phyloP scores from a whole-genome alignment of 2,113 vertebrate genomes.

The Apodemus sylvaticus region DNA sequence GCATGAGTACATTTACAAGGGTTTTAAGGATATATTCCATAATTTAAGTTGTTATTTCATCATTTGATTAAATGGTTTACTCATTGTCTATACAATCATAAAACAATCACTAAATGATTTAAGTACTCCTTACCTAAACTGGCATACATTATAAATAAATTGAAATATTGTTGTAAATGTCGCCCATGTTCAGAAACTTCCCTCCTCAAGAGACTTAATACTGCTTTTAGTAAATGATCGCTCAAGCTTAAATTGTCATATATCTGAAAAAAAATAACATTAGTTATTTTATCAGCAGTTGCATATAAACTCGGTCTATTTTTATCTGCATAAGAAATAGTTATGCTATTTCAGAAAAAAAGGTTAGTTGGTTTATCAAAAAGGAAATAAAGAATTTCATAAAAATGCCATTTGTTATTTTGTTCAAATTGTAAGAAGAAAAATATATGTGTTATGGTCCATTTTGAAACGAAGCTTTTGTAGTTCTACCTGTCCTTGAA shows the following conservation, averaged over 20 bases:
- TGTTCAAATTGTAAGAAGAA: too few species aligned
- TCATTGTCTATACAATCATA: too few species aligned
- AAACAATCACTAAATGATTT: neutral
- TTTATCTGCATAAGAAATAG: neutral
- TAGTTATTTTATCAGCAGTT: neutral
- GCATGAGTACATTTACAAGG: neutral
- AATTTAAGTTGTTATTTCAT: neutral
- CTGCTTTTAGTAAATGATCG: slow-evolving; percentile 97
- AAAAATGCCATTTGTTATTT: too few species aligned
- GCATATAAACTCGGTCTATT: neutral
- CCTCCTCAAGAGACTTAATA: slow-evolving; percentile 96
- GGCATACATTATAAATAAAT: slow-evolving; percentile 99
- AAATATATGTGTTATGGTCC: too few species aligned
- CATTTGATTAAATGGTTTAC: too few species aligned
- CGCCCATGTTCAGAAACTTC: slow-evolving; percentile 99
- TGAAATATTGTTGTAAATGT: slow-evolving; percentile 99
- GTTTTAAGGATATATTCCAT: neutral
- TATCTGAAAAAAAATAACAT: slow-evolving; percentile 84
- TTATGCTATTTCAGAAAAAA: too few species aligned
- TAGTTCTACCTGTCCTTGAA: neutral
- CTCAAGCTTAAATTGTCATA: slow-evolving; percentile 99
- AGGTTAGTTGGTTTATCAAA: too few species aligned
- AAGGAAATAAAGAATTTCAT: too few species aligned
- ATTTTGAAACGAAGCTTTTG: neutral
- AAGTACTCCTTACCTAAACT: slow-evolving; percentile 92